Conservation (phyloP, 92 coral and sea anemone genomes). For the Actinostola sp. region DNA sequence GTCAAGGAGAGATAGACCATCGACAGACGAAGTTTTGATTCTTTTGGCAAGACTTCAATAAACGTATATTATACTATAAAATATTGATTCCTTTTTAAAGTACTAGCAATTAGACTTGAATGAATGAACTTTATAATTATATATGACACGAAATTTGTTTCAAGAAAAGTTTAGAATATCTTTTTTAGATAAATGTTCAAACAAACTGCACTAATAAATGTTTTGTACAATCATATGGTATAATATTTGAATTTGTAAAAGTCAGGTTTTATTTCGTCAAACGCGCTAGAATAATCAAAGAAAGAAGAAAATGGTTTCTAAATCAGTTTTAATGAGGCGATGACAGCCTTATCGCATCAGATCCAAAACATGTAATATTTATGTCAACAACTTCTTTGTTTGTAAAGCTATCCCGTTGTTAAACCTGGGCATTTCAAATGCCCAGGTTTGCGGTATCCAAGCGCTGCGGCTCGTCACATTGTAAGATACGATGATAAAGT, state of each 20-base stretch:
- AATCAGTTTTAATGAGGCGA: slow-evolving; percentile 2
- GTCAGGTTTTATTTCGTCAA: slow-evolving; percentile 8
- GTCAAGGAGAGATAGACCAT: slow-evolving; percentile 7
- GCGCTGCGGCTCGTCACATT: slow-evolving; percentile 6
- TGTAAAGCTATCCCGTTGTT: too few species aligned
- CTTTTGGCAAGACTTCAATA: slow-evolving; percentile 10
- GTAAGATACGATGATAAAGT: too few species aligned
- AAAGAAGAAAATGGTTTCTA: background rate
- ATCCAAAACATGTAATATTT: slow-evolving; percentile 5
- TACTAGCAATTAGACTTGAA: background rate
- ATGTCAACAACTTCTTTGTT: slow-evolving; percentile 3
- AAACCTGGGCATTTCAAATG: slow-evolving; percentile 1
- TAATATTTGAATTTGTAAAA: background rate
- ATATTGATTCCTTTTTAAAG: background rate
- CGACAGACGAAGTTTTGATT: slow-evolving; percentile 12
- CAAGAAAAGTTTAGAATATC: too few species aligned
- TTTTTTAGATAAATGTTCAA: too few species aligned
- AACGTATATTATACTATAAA: background rate
- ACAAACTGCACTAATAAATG: too few species aligned
- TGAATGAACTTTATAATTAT: background rate
- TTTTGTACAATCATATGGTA: too few species aligned
- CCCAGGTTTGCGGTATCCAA: slow-evolving; percentile 4
- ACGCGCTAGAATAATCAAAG: background rate
- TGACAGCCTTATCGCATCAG: background rate
- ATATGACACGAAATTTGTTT: too few species aligned